Conservation (phyloP, 2,797 vertebrate species). For the Epinephelus coioides region DNA sequence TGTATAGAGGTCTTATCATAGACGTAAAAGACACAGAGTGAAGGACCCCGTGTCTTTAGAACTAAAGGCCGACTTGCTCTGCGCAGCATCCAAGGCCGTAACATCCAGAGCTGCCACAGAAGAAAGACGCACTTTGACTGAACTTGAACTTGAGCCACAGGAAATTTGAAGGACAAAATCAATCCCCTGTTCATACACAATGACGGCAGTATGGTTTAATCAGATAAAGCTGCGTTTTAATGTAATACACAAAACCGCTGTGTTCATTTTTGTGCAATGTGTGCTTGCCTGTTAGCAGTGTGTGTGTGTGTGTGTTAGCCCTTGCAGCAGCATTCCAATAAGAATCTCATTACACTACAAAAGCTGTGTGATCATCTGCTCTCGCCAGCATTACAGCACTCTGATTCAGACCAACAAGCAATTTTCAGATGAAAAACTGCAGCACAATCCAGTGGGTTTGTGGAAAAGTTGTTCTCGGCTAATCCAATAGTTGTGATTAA, state of each 20-base stretch:
- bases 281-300: constrained; percentile 3
- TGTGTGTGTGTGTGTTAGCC: constrained; percentile 3
- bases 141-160: constrained; percentile 41
- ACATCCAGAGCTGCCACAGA: constrained; percentile 7
- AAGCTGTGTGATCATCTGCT: constrained; percentile 57
- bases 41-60: constrained; percentile 6
- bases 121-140: constrained; percentile 23
- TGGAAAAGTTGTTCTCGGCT: not conserved
- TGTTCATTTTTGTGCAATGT: constrained; percentile 21
- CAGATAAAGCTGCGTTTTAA: constrained; percentile 50
- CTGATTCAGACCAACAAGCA: constrained; percentile 25
- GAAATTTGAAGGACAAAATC: constrained; percentile 49
- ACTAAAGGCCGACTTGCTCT: not conserved
- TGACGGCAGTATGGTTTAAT: constrained; percentile 43
- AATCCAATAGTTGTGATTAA: constrained; percentile 40
- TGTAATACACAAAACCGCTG: constrained; percentile 22
- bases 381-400: constrained; percentile 16
- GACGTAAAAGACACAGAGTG: not conserved
- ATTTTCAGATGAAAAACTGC: constrained; percentile 6
- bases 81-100: not conserved
- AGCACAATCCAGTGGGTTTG: not conserved
- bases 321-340: constrained; percentile 49
- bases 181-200: constrained; percentile 22
- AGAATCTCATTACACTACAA: constrained; percentile 62
- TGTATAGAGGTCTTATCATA: not conserved